Conservation (phyloP, 2,113 vertebrate genomes). For the Lepus europaeus region DNA sequence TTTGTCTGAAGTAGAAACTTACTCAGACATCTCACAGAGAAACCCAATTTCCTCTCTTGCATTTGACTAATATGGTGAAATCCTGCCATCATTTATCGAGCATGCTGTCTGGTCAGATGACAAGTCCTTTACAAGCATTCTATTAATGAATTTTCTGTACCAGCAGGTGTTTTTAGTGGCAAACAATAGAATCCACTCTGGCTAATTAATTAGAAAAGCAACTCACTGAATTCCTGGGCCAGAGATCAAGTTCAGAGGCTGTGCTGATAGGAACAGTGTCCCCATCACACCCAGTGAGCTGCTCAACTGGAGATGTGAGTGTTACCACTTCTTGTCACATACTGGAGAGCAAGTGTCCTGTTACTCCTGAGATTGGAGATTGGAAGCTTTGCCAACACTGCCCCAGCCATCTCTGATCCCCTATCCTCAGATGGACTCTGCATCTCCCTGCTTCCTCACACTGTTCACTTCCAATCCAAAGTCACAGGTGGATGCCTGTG, state of each 20-base stretch:
- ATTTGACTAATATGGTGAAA: background rate
- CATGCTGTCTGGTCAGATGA: background rate
- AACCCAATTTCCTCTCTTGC: background rate
- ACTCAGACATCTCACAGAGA: background rate
- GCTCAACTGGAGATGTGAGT: background rate
- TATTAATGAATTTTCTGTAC: background rate
- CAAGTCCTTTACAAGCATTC: background rate
- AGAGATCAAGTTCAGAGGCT: background rate
- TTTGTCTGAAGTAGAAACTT: constrained; percentile 22
- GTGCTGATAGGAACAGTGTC: background rate
- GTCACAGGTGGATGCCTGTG: background rate
- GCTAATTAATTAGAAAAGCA: constrained; percentile 24
- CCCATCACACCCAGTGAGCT: background rate
- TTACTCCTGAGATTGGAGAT: background rate
- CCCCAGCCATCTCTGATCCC: background rate
- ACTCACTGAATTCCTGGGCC: background rate
- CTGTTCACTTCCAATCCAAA: background rate
- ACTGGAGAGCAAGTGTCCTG: background rate
- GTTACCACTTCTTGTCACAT: background rate
- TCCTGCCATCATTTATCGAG: background rate
- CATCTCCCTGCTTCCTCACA: background rate
- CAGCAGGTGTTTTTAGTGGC: background rate
- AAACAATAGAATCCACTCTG: constrained; percentile 9
- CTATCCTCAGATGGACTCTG: background rate
- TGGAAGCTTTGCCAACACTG: background rate